phyloP scores from a whole-genome alignment of 2,797 vertebrate genomes.

The Streptopelia turtur region DNA sequence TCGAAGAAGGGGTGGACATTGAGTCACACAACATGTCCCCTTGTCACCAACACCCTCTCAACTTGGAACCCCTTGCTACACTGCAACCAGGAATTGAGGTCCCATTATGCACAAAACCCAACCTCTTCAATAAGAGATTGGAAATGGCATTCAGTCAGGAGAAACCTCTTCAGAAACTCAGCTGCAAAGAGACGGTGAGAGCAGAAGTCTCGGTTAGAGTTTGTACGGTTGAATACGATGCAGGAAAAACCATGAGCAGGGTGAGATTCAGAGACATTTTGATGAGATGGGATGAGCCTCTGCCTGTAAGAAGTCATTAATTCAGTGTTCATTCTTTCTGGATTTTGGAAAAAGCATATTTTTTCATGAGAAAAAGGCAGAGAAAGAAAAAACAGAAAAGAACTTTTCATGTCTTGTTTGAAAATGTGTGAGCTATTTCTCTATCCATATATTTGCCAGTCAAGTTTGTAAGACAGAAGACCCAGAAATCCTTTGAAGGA shows the following conservation, averaged over 20 bases:
- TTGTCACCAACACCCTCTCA: accelerated
- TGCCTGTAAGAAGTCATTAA: not conserved
- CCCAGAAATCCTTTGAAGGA: not conserved
- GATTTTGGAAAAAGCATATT: not conserved
- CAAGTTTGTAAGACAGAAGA: not conserved
- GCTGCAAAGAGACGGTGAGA: not conserved
- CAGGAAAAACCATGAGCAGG: accelerated
- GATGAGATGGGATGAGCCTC: not conserved
- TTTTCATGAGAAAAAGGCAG: not conserved
- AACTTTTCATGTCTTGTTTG: accelerated
- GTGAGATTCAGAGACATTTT: not conserved
- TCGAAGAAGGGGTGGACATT: not conserved
- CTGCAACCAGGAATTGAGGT: not conserved
- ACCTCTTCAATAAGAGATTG: not conserved
- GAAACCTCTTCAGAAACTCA: not conserved
- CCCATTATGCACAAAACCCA: not conserved
- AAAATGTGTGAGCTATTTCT: not conserved
- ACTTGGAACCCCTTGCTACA: not conserved
- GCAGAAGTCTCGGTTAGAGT: not conserved
- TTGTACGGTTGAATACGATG: not conserved
- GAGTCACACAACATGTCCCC: not conserved
- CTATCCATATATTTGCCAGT: not conserved
- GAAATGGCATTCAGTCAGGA: not conserved
- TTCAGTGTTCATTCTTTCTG: not conserved
- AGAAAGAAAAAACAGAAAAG: not conserved